phyloP scores from a whole-genome alignment of 2,797 vertebrate genomes.

The Scarus forsteni region DNA sequence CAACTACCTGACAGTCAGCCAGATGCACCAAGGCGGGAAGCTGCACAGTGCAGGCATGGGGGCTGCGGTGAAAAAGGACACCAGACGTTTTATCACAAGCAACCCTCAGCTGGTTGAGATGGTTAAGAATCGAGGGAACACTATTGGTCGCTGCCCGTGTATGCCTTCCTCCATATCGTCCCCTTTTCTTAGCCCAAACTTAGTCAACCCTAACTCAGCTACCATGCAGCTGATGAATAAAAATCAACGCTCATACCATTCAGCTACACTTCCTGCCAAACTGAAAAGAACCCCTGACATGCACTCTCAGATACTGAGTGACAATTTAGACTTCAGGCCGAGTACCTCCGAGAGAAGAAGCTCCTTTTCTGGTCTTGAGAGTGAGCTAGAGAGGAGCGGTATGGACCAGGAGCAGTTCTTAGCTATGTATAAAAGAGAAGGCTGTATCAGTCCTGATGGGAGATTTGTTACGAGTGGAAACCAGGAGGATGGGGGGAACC shows the following conservation, averaged over 20 bases:
- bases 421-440: constrained; percentile 64
- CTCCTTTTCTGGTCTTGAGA: constrained; percentile 80
- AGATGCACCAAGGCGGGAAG: constrained; percentile 85
- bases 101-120: constrained; percentile 82
- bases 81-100: constrained; percentile 79
- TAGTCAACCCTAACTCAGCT: constrained; percentile 52
- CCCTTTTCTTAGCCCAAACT: constrained; percentile 74
- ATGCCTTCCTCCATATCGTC: constrained; percentile 76
- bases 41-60: constrained; percentile 81
- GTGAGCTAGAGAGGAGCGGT: constrained; percentile 73
- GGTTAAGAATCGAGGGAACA: constrained; percentile 79
- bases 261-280: constrained; percentile 85
- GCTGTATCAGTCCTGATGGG: constrained; percentile 46
- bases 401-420: constrained; percentile 71
- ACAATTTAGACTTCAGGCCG: constrained; percentile 70
- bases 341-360: constrained; percentile 73
- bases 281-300: constrained; percentile 81
- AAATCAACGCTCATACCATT: constrained; percentile 71
- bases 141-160: constrained; percentile 78
- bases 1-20: constrained; percentile 85
- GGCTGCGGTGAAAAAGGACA: constrained; percentile 81
- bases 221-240: constrained; percentile 60
- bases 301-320: constrained; percentile 70
- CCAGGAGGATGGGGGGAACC: constrained; percentile 46
- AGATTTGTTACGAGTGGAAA: constrained; percentile 39